A percentile compares a stretch with the other conserved stretches of the same genome.
These are phyloP conservation scores for Thermophis baileyi DNA, from an alignment of 2,113 vertebrate species.

Conservation along the genomic window DNA sequence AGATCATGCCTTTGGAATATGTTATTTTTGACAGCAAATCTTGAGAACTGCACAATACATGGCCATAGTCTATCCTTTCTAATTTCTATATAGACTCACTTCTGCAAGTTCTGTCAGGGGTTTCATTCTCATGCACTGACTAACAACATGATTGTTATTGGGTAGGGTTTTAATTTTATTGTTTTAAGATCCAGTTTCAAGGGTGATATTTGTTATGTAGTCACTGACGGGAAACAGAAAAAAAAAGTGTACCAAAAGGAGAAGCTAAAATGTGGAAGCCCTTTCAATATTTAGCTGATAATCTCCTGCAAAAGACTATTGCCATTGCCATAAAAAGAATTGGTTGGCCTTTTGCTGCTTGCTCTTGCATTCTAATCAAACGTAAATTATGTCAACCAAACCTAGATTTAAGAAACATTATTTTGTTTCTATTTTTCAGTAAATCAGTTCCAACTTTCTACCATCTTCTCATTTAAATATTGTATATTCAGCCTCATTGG, in stretches of 20 bases:
- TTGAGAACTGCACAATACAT: neutral
- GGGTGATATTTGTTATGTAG: neutral
- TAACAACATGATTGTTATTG: neutral
- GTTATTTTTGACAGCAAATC: neutral
- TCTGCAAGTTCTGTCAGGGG: neutral
- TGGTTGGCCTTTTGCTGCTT: neutral
- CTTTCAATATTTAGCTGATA: neutral
- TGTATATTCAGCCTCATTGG: neutral
- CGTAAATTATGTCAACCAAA: neutral
- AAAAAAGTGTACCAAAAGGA: neutral
- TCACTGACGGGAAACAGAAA: neutral
- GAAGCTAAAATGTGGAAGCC: neutral
- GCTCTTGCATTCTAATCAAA: neutral
- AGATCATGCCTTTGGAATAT: neutral
- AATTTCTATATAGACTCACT: neutral
- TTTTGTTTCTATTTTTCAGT: neutral
- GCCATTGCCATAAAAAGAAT: neutral
- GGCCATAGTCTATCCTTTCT: neutral
- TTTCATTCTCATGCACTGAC: neutral
- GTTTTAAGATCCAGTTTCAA: neutral
- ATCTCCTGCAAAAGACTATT: neutral
- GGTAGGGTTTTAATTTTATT: neutral
- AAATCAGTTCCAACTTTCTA: neutral
- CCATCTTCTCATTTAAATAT: neutral
- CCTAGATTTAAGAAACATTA: neutral